These are phyloP conservation scores for Trichosurus vulpecula DNA, from an alignment of 2,797 vertebrate species.

Conservation along the genomic window DNA sequence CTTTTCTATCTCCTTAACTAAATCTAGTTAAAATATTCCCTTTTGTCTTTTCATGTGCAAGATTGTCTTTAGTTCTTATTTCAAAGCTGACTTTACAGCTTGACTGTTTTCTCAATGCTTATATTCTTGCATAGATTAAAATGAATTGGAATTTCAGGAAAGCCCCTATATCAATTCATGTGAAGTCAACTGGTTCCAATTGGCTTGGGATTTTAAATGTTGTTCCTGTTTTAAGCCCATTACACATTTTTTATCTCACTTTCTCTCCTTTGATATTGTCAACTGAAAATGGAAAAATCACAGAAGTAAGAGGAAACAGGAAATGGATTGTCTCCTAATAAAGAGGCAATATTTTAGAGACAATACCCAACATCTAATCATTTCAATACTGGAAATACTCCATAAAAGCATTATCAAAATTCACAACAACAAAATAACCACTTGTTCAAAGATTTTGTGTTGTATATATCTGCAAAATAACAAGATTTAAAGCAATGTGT, in stretches of 20 bases:
- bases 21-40: neutral
- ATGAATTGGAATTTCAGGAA: neutral
- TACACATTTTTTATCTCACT: neutral
- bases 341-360: neutral
- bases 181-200: neutral
- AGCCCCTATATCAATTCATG: neutral
- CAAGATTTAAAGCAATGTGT: neutral
- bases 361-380: neutral
- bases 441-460: neutral
- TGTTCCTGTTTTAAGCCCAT: neutral
- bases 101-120: neutral
- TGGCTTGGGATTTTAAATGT: neutral
- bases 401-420: neutral
- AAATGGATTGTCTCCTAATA: neutral
- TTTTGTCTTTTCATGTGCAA: neutral
- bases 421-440: neutral
- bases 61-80: neutral
- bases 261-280: neutral
- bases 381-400: neutral
- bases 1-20: neutral
- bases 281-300: neutral
- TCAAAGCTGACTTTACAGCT: constrained; percentile 38
- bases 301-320: neutral
- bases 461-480: neutral
- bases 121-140: constrained; percentile 22